Conservation (phyloP, 2,888 invertebrate genomes). For the Saturnia pavonia region DNA sequence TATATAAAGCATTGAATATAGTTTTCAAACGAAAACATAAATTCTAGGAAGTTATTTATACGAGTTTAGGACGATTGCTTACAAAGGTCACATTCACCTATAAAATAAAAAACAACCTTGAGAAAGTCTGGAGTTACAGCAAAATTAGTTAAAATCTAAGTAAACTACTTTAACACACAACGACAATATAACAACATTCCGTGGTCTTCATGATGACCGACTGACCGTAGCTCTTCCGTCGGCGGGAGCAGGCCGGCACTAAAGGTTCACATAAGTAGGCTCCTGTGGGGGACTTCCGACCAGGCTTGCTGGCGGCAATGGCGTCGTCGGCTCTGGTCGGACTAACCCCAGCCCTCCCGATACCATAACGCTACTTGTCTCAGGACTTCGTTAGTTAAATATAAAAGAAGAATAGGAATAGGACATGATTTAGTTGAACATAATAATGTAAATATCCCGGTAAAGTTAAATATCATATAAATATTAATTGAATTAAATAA, state of each 20-base stretch:
- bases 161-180: constrained; percentile 12
- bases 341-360: constrained; percentile 74
- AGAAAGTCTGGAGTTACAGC: constrained; percentile 6
- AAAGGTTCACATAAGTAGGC: constrained; percentile 97
- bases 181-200: constrained; percentile 26
- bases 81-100: background rate
- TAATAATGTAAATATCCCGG: background rate
- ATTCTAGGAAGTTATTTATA: background rate
- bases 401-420: background rate
- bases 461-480: background rate
- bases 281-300: constrained; percentile 88
- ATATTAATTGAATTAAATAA: background rate
- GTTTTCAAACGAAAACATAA: background rate
- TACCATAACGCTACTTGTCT: constrained; percentile 82
- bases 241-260: constrained; percentile 83
- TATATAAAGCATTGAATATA: background rate
- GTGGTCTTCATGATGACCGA: constrained; percentile 40
- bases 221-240: constrained; percentile 67
- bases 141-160: constrained; percentile 5
- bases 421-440: background rate
- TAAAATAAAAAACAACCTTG: background rate
- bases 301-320: constrained; percentile 67
- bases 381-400: constrained; percentile 58
- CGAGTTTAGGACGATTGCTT: background rate
- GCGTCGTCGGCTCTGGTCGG: constrained; percentile 80